A percentile compares a stretch with the other conserved stretches of the same genome.
phyloP scores from a whole-genome alignment of 1,140 invertebrate genomes.

The Tenebrio molitor region DNA sequence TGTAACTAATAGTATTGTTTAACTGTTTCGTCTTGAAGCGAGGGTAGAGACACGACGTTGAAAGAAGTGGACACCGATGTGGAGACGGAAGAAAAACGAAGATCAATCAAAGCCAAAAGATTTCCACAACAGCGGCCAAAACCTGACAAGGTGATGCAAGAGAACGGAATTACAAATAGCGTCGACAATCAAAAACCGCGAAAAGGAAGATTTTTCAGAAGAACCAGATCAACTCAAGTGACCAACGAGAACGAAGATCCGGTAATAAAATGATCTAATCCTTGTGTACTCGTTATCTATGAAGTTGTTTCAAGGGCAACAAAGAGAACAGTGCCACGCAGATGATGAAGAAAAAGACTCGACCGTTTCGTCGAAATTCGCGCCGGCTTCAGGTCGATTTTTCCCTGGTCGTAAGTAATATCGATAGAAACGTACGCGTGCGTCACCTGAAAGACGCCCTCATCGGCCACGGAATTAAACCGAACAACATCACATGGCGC shows the following conservation, averaged over 20 bases:
- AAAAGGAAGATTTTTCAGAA: slow-evolving; percentile 39
- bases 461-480: slow-evolving; percentile 74
- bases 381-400: slow-evolving; percentile 67
- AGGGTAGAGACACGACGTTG: slow-evolving; percentile 71
- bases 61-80: slow-evolving; percentile 78
- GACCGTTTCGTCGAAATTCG: slow-evolving; percentile 45
- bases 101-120: slow-evolving; percentile 47
- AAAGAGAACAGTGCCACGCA: slow-evolving; percentile 6
- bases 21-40: too few species aligned
- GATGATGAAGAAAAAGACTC: slow-evolving; percentile 6
- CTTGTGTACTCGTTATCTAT: background rate
- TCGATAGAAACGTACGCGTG: slow-evolving; percentile 72
- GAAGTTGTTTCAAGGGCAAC: background rate
- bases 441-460: slow-evolving; percentile 77
- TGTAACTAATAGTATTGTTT: too few species aligned
- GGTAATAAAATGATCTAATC: slow-evolving; percentile 18
- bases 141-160: slow-evolving; percentile 29
- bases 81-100: slow-evolving; percentile 68
- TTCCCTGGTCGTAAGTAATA: slow-evolving; percentile 74
- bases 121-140: slow-evolving; percentile 43
- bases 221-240: slow-evolving; percentile 51
- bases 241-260: slow-evolving; percentile 55
- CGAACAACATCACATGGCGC: slow-evolving; percentile 77
- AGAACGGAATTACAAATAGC: slow-evolving; percentile 12
- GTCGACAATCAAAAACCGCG: slow-evolving; percentile 3